A percentile compares a stretch with the other conserved stretches of the same genome.
These are phyloP conservation scores for Nudaria mundana DNA, from an alignment of 2,888 invertebrate genomes.

Conservation along the genomic window DNA sequence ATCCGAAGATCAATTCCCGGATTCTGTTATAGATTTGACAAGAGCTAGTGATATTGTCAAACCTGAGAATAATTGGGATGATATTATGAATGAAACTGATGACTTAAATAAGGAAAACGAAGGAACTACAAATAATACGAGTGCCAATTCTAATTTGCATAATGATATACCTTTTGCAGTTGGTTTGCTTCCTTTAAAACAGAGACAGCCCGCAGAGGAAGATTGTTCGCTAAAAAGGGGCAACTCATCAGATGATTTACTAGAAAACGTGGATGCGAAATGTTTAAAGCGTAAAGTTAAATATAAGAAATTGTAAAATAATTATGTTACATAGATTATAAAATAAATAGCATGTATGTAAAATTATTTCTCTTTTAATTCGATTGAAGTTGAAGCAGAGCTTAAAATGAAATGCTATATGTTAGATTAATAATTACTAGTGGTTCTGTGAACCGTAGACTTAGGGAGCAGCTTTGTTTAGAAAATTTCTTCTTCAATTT, in stretches of 20 bases:
- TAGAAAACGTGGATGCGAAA: conserved; percentile 60
- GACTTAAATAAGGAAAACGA: conserved; percentile 48
- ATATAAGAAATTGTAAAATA: conserved; percentile 56
- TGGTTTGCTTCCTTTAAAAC: conserved; percentile 65
- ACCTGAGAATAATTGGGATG: conserved; percentile 44
- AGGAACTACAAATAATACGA: conserved; percentile 26
- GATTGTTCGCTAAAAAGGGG: conserved; percentile 53
- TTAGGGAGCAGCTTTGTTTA: too few relatives aligned
- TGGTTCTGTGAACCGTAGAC: too few relatives aligned
- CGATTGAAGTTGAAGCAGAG: too few relatives aligned
- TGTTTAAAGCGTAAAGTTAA: conserved; percentile 72
- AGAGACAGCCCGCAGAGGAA: conserved; percentile 47
- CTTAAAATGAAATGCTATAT: too few relatives aligned
- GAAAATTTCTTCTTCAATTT: too few relatives aligned
- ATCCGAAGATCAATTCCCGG: conserved; percentile 33
- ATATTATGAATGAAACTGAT: conserved; percentile 37
- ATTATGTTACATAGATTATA: conserved; percentile 13
- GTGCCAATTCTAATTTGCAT: conserved; percentile 39
- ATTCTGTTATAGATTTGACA: conserved; percentile 52
- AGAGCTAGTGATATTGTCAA: conserved; percentile 38
- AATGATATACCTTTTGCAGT: conserved; percentile 73
- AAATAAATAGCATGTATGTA: conserved; percentile 15
- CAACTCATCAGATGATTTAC: conserved; percentile 44
- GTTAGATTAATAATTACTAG: too few relatives aligned
- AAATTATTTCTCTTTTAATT: neutral